Base-by-base conservation (phyloP, 2,888 invertebrate species). In the Euphydryas editha region DNA sequence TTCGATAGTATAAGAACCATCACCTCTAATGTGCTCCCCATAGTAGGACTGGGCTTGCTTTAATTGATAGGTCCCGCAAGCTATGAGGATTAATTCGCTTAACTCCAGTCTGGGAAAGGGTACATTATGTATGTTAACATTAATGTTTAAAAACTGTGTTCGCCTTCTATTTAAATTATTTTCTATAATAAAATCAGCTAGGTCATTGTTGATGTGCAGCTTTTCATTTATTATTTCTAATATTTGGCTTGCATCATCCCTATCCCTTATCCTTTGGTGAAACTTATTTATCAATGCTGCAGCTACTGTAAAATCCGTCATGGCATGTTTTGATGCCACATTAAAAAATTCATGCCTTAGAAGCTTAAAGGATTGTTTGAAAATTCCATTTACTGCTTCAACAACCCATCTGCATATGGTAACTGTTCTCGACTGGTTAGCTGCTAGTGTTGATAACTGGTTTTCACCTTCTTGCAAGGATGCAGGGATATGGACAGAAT, bases 41-140 rank as follows among this genome's bases (percentile, higher is more conserved):
- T 59, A 72, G 59, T 73, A 72, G 39, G 68, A 72, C 10, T 68
- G 62, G 36, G 71, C 68, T 30, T 65, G 63, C 55, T 66, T 67
- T 37, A 71, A 59, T 59, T 70, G 64, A 54, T 69, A 67, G 15
- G 66, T 67, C 17, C 67, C 69, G 30, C 67, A 61, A n/a, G 67
- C 36, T n/a, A 65, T 21, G 11, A 69, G 42, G 18, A 69, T 55
- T 47, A 69, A 58, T 20, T 65, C 61, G 36, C 17, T 24, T 37
- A 47, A 56, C 6, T 42, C 42, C 8, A 61, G 20, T 61, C 20
- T 18, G 18, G 61, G 54, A 51, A 61, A 63, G 15, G 1, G n/a
- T 13, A 37, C 1, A 37, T 55, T 36, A 7, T 55, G 8, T 8
- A 7, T 30, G 8, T 30, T 17, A 2, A 55, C 18, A 39, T 39